Percentiles rank a stretch among this genome's conserved stretches.
Conservation (phyloP, 2,888 invertebrate species). For the Cistogaster globosa region DNA sequence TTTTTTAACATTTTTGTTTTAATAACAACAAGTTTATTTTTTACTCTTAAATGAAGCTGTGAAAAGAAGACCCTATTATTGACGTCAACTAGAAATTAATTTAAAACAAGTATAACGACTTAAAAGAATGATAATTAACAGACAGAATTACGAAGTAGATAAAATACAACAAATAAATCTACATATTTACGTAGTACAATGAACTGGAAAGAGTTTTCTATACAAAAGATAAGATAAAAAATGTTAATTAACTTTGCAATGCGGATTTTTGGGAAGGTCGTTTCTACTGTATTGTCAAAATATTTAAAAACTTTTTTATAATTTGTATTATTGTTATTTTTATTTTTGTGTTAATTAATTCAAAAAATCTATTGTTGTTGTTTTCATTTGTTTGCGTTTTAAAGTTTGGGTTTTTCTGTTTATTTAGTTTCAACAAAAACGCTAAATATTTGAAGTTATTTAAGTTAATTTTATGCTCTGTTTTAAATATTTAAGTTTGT, state of each 20-base stretch:
- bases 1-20: not conserved
- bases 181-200: slow-evolving; percentile 49
- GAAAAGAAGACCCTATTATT: slow-evolving; percentile 38
- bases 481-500: slow-evolving; percentile 39
- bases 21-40: not conserved
- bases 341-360: slow-evolving; percentile 46
- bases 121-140: not conserved
- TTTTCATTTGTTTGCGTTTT: slow-evolving; percentile 5
- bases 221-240: slow-evolving; percentile 44
- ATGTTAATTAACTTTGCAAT: slow-evolving; percentile 76
- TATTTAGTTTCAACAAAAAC: slow-evolving; percentile 20
- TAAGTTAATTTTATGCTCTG: slow-evolving; percentile 35
- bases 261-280: slow-evolving; percentile 79
- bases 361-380: not conserved
- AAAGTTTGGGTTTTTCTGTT: slow-evolving; percentile 12
- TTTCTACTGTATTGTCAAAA: slow-evolving; percentile 53
- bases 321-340: not conserved
- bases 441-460: slow-evolving; percentile 24
- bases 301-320: slow-evolving; percentile 16
- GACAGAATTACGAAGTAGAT: not conserved
- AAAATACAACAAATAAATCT: slow-evolving; percentile 6
- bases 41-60: not conserved
- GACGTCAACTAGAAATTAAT: slow-evolving; percentile 41
- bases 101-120: slow-evolving; percentile 39
- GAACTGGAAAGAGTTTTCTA: slow-evolving; percentile 45